Evolutionary conservation across 2,888 invertebrate species (phyloP).

Genomic region (Lottia scabra): DNA sequence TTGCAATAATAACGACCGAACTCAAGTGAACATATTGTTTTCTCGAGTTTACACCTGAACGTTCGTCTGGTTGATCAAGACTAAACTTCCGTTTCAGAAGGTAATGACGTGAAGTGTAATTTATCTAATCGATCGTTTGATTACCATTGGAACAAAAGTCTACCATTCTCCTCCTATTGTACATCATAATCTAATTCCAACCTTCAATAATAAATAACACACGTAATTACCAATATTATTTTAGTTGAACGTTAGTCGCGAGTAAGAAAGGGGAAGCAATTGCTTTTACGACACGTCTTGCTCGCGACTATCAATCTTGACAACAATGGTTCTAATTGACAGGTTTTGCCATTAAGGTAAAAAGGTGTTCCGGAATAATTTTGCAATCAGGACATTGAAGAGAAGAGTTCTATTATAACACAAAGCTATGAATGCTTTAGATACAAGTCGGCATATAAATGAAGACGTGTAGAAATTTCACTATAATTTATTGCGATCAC

Average conservation of each 20-base stretch:
- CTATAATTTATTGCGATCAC: too few species aligned
- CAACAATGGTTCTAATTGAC: neutral
- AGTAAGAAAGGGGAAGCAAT: neutral
- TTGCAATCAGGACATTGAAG: neutral
- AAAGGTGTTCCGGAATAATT: constrained; percentile 3
- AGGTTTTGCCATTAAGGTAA: constrained; percentile 6
- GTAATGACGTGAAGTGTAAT: too few species aligned
- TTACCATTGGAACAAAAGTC: neutral
- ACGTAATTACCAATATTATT: constrained; percentile 6
- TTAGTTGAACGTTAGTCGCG: neutral
- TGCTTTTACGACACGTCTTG: neutral
- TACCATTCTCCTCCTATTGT: neutral
- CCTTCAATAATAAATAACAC: neutral
- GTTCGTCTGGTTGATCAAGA: too few species aligned
- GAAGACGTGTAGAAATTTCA: too few species aligned
- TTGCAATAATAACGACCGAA: too few species aligned
- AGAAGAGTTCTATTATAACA: too few species aligned
- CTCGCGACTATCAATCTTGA: neutral
- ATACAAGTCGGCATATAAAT: too few species aligned
- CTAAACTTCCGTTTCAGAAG: too few species aligned
- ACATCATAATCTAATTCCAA: neutral
- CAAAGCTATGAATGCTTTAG: too few species aligned
- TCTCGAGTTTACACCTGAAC: too few species aligned
- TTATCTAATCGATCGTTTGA: neutral
- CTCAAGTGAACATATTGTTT: too few species aligned